Conservation (phyloP, 2,113 vertebrate species). For the Abramis brama region DNA sequence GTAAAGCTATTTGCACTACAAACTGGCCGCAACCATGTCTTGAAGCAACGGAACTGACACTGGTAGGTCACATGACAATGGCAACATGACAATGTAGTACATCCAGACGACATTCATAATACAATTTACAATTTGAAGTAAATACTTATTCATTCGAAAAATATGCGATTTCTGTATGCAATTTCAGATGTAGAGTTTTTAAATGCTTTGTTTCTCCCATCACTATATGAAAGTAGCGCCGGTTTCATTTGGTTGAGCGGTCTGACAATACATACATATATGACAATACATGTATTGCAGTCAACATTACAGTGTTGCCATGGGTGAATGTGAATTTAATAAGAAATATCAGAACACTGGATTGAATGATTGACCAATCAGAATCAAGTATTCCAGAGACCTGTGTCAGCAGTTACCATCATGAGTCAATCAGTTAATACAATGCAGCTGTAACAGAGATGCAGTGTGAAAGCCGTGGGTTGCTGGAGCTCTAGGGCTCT, state of each 20-base stretch:
- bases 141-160: too few species aligned
- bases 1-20: too few species aligned
- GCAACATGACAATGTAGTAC: too few species aligned
- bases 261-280: not conserved
- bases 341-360: not conserved
- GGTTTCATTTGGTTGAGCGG: not conserved
- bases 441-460: conserved; percentile 34
- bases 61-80: too few species aligned
- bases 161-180: too few species aligned
- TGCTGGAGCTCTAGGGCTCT: conserved; percentile 29
- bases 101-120: too few species aligned
- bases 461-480: conserved; percentile 47
- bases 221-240: not conserved
- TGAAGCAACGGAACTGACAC: too few species aligned
- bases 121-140: too few species aligned
- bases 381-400: not conserved
- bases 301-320: not conserved
- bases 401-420: not conserved
- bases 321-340: too few species aligned
- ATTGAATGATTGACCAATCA: not conserved
- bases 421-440: conserved; percentile 49
- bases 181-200: not conserved
- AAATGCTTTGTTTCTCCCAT: not conserved
- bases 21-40: too few species aligned
- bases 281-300: too few species aligned